Evolutionary conservation across 1,140 invertebrate species (phyloP).

Genomic region (Steinernema feltiae): DNA sequence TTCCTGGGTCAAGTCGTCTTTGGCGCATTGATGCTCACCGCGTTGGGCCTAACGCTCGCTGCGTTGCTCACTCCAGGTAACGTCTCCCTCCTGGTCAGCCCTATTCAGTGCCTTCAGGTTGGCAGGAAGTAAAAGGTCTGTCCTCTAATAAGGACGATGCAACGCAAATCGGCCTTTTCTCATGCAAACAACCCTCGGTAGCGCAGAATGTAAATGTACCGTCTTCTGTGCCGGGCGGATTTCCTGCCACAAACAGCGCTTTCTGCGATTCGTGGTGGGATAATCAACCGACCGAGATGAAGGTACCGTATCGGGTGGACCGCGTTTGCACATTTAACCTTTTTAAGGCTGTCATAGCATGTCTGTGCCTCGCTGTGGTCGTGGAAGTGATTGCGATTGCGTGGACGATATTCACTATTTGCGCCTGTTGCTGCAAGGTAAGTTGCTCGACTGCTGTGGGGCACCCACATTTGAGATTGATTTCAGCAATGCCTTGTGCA

Average conservation of each 20-base stretch:
- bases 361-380: not conserved
- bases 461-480: not conserved
- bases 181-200: too few relatives aligned
- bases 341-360: not conserved
- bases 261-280: too few relatives aligned
- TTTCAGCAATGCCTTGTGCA: not conserved
- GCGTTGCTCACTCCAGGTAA: not conserved
- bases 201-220: too few relatives aligned
- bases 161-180: not conserved
- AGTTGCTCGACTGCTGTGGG: not conserved
- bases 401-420: not conserved
- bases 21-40: not conserved
- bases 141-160: not conserved
- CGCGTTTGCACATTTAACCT: not conserved
- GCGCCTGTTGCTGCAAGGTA: conserved; percentile 3
- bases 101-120: not conserved
- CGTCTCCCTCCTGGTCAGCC: not conserved
- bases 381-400: not conserved
- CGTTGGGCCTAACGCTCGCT: not conserved
- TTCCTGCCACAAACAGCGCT: too few relatives aligned
- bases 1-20: not conserved
- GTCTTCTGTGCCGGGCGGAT: too few relatives aligned
- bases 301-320: too few relatives aligned
- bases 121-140: not conserved
- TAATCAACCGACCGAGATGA: too few relatives aligned